Evolutionary conservation across 1,140 invertebrate species (phyloP).

Genomic region (Lutraria rhynchaena): DNA sequence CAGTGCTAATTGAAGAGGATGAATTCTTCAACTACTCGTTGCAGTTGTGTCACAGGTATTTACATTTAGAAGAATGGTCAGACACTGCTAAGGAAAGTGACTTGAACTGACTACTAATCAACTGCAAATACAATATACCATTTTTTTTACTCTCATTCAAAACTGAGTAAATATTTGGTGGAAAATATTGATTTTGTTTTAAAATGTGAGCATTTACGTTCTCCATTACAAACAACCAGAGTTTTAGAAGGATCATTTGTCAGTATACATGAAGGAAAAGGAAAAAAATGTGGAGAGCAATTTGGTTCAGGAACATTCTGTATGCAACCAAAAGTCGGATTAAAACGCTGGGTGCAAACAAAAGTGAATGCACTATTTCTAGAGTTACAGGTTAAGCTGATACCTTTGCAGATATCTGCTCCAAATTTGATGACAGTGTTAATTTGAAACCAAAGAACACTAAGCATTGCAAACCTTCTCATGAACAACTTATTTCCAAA

Average conservation of each 20-base stretch:
- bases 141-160: conserved; percentile 60
- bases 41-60: not conserved
- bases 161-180: conserved; percentile 52
- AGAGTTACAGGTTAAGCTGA: too few relatives aligned
- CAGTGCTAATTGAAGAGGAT: not conserved
- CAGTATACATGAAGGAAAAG: conserved; percentile 32
- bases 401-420: too few relatives aligned
- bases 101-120: not conserved
- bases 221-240: conserved; percentile 20
- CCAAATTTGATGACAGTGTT: too few relatives aligned
- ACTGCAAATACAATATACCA: conserved; percentile 9
- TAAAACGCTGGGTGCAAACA: conserved; percentile 50
- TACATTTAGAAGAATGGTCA: not conserved
- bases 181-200: conserved; percentile 60
- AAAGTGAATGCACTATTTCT: too few relatives aligned
- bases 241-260: conserved; percentile 57
- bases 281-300: conserved; percentile 57
- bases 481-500: too few relatives aligned
- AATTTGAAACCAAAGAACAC: too few relatives aligned
- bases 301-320: conserved; percentile 58
- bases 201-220: conserved; percentile 36
- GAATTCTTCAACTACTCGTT: not conserved
- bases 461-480: too few relatives aligned
- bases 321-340: conserved; percentile 48
- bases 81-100: not conserved